Evolutionary conservation across 2,113 vertebrate species (phyloP).

Genomic region (Chauna torquata): DNA sequence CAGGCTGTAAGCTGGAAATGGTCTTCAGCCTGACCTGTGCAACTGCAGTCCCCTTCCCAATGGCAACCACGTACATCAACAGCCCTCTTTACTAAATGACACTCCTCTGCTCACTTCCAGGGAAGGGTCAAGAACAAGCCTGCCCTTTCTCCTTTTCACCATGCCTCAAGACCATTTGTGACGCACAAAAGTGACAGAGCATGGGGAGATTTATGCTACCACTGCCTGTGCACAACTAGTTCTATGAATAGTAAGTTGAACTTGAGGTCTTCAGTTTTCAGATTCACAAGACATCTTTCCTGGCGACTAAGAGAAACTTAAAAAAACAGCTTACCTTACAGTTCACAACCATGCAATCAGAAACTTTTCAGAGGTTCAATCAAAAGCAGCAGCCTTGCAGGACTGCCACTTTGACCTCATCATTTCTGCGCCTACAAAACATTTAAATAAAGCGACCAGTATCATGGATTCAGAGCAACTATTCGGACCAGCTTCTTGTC

Average conservation of each 20-base stretch:
- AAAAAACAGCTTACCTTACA: neutral
- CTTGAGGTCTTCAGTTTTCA: neutral
- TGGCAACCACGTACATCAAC: fast-evolving
- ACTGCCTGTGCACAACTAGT: neutral
- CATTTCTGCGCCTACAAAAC: neutral
- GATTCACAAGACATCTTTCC: neutral
- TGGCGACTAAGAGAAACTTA: neutral
- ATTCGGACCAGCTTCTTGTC: neutral
- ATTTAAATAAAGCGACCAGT: neutral
- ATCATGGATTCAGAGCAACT: neutral
- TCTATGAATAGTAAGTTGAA: neutral
- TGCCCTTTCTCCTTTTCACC: neutral
- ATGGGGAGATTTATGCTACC: fast-evolving
- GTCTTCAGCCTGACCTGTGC: neutral
- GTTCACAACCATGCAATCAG: neutral
- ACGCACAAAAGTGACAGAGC: neutral
- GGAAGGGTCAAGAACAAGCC: fast-evolving
- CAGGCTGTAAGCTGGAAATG: fast-evolving
- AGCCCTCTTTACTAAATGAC: neutral
- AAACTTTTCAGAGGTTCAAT: neutral
- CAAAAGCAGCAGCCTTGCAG: neutral
- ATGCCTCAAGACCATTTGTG: neutral
- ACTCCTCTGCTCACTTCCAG: fast-evolving
- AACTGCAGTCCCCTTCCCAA: neutral
- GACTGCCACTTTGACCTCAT: neutral